These are phyloP conservation scores for Shargacucullia verbasci DNA, from an alignment of 2,888 invertebrate genomes.

Conservation along the genomic window DNA sequence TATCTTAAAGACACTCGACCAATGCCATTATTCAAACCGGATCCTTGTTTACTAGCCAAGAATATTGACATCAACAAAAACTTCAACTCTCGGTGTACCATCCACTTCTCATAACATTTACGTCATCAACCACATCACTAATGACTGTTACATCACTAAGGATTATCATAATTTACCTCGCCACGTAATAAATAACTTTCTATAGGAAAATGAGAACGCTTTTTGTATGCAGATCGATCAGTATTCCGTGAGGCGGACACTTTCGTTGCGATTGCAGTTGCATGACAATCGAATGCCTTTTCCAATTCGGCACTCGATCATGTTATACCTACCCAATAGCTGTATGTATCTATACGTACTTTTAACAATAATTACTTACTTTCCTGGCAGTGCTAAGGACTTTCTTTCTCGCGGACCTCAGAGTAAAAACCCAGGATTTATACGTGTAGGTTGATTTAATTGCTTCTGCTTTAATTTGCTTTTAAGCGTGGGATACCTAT, in stretches of 20 bases:
- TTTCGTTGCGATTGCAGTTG: slow-evolving; percentile 65
- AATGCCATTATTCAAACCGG: too few species aligned
- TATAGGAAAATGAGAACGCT: slow-evolving; percentile 54
- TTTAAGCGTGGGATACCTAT: too few species aligned
- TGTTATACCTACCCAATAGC: background rate
- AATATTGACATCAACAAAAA: slow-evolving; percentile 7
- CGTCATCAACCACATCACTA: slow-evolving; percentile 23
- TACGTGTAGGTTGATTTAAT: too few species aligned
- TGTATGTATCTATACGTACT: background rate
- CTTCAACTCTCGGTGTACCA: slow-evolving; percentile 13
- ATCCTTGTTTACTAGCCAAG: slow-evolving; percentile 3
- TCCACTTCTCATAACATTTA: slow-evolving; percentile 24
- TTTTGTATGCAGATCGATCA: slow-evolving; percentile 62
- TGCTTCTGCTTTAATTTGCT: too few species aligned
- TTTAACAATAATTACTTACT: too few species aligned
- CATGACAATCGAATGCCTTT: slow-evolving; percentile 54
- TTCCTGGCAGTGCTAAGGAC: too few species aligned
- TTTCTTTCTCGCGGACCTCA: too few species aligned
- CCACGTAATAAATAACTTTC: slow-evolving; percentile 61
- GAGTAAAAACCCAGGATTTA: too few species aligned
- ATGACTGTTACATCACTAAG: slow-evolving; percentile 26
- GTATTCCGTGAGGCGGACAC: slow-evolving; percentile 67
- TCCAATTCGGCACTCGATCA: slow-evolving; percentile 32
- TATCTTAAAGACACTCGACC: too few species aligned
- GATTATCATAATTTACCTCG: slow-evolving; percentile 41